A percentile compares a stretch with the other conserved stretches of the same genome.
phyloP scores from a whole-genome alignment of 2,888 invertebrate genomes.

The Cepaea hortensis region DNA sequence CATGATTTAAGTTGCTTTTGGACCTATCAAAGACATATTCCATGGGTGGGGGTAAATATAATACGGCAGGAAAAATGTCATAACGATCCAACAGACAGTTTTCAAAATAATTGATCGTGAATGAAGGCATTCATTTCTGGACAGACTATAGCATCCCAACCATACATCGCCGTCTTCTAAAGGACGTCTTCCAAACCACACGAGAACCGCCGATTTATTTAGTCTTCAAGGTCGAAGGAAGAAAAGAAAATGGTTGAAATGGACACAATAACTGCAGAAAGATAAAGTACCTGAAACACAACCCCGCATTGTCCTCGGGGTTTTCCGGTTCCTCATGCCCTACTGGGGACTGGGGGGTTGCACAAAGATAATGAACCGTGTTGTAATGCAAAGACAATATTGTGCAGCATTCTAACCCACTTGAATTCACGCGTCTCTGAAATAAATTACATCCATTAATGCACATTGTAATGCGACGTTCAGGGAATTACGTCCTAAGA shows the following conservation, averaged over 20 bases:
- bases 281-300: slow-evolving; percentile 15
- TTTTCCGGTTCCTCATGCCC: background rate
- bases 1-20: no score
- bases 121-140: no score
- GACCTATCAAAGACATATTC: no score
- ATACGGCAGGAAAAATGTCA: no score
- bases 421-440: slow-evolving; percentile 2
- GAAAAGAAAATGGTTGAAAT: background rate
- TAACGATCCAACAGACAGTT: no score
- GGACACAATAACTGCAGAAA: background rate
- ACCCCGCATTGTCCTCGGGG: background rate
- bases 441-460: slow-evolving; percentile 24
- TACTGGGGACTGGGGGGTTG: background rate
- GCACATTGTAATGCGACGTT: slow-evolving; percentile 3
- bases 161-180: no score
- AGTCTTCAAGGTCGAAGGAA: background rate
- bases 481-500: background rate
- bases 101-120: no score
- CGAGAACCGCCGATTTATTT: background rate
- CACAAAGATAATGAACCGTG: slow-evolving; percentile 8
- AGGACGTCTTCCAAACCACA: no score
- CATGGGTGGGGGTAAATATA: no score
- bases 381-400: slow-evolving; percentile 24
- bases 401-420: slow-evolving; percentile 7
- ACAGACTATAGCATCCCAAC: no score